These are phyloP conservation scores for Phrynocephalus versicolor DNA, from an alignment of 2,113 vertebrate species.

Conservation along the genomic window DNA sequence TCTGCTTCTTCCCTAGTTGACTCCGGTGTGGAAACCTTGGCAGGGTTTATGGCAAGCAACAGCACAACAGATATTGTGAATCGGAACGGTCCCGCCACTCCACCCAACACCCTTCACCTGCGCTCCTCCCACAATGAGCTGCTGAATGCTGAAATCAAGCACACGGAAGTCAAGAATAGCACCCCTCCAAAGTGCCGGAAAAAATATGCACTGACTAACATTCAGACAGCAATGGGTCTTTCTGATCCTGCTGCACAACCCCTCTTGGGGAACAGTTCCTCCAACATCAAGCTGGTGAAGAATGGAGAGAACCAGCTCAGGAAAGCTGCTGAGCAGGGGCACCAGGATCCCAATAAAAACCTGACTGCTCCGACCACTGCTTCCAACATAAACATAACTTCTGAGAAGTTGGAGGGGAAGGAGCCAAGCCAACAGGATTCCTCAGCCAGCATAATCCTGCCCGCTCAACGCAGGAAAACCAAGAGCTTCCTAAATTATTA, in stretches of 20 bases:
- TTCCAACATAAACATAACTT: constrained; percentile 73
- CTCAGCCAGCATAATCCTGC: constrained; percentile 71
- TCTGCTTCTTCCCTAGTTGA: constrained; percentile 72
- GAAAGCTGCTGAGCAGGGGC: constrained; percentile 86
- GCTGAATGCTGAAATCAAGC: constrained; percentile 87
- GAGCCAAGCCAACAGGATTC: constrained; percentile 76
- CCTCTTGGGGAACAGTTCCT: constrained; percentile 80
- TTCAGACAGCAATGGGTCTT: constrained; percentile 90
- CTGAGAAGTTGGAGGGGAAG: constrained; percentile 87
- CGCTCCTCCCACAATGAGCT: constrained; percentile 95
- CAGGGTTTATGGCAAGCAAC: constrained; percentile 89
- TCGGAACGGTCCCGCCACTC: constrained; percentile 77
- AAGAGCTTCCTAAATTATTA: constrained; percentile 96
- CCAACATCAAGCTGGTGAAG: constrained; percentile 95
- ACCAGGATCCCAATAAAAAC: constrained; percentile 88
- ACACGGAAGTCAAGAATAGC: constrained; percentile 82
- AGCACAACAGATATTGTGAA: constrained; percentile 84
- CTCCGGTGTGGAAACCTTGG: constrained; percentile 79
- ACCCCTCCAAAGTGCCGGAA: constrained; percentile 92
- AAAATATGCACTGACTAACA: constrained; percentile 88
- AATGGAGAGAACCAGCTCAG: constrained; percentile 97
- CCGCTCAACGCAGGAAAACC: constrained; percentile 82
- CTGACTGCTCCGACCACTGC: constrained; percentile 69
- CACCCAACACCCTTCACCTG: constrained; percentile 90
- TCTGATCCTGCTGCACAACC: constrained; percentile 80